phyloP scores from a whole-genome alignment of 1,140 invertebrate genomes.

The Neoseiulus cucumeris region DNA sequence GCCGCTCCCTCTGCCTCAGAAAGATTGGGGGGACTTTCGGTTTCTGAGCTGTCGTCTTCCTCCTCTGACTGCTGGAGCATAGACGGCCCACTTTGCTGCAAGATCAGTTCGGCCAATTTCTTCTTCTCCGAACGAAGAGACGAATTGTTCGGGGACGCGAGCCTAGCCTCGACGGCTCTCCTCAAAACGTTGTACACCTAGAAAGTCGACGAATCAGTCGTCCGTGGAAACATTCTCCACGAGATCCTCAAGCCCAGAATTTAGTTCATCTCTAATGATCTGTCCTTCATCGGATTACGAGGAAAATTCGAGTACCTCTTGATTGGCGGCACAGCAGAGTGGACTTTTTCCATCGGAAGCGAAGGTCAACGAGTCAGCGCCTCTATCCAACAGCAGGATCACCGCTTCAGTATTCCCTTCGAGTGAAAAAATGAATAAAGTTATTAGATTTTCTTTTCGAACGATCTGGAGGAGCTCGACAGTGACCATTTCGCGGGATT shows the following conservation, averaged over 20 bases:
- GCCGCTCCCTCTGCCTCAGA: not conserved
- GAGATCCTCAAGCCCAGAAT: too few species aligned
- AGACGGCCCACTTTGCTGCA: not conserved
- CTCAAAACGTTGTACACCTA: slow-evolving; percentile 5
- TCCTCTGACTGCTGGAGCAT: not conserved
- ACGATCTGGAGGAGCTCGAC: too few species aligned
- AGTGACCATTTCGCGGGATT: too few species aligned
- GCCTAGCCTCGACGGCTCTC: not conserved
- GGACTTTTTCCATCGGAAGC: slow-evolving; percentile 8
- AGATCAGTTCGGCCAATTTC: not conserved
- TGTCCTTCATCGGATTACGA: too few species aligned
- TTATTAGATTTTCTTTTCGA: too few species aligned
- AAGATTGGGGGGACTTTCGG: not conserved
- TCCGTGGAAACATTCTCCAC: too few species aligned
- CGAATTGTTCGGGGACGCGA: slow-evolving; percentile 4
- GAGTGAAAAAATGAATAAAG: not conserved
- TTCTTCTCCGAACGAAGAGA: not conserved
- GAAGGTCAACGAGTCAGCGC: not conserved
- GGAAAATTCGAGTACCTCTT: not conserved
- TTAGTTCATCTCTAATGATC: too few species aligned
- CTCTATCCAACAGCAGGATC: not conserved
- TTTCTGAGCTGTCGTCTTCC: slow-evolving; percentile 5
- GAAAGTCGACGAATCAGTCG: not conserved
- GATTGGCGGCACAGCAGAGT: slow-evolving; percentile 5
- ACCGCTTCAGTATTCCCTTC: not conserved